Evolutionary conservation across 2,113 vertebrate species (phyloP), one percentile per base, ranked within the genome.

Genomic region (Sceloporus undulatus): DNA sequence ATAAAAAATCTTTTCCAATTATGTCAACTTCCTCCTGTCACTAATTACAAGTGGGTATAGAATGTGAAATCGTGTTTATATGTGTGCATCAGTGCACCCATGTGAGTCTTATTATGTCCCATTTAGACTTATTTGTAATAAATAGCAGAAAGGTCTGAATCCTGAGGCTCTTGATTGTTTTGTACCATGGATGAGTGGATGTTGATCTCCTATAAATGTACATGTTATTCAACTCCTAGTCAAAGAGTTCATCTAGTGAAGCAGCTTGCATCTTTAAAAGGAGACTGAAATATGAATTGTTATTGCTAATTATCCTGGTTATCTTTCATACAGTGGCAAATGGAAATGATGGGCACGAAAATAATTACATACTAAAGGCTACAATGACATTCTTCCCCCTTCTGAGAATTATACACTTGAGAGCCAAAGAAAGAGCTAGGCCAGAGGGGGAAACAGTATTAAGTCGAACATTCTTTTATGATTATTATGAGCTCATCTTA

Each of bases 361-460:
- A 90, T 90, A 91, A 91, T 93, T 92, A 93, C 77, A 85, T 70
- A 92, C 38, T 65, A 84, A 86, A 89, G 80, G 16, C 78, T 84
- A 16, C 27, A 19, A 8, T 74, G 62, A 74, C 75, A 74, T 86
- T 82, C 21, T 87, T 76, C 82, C 66, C 65, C 85, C 71, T 86
- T 89, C 42, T 65, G 82, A 77, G 54, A 19, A 16, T 54, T 68
- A 52, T 34, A 88, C 73, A 29, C 85, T 86, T 52, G 56, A 91
- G 40, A 86, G 7, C 14, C 86, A 19, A 54, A 34, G 21, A 79
- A 83, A 84, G 82, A 68, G 52, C 40, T 85, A 90, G 79, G 75
- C 85, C 86, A 34, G 38, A 29, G 66, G 84, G 54, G n/a, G 75
- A 68, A 66, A 54, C 52, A 71, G 3, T 76, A 77, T 74, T 70